Percentiles rank a stretch among this genome's conserved stretches.
Evolutionary conservation across 53 echinoderm and acorn worm species (phyloP).

Genomic region (Apostichopus leukothele): DNA sequence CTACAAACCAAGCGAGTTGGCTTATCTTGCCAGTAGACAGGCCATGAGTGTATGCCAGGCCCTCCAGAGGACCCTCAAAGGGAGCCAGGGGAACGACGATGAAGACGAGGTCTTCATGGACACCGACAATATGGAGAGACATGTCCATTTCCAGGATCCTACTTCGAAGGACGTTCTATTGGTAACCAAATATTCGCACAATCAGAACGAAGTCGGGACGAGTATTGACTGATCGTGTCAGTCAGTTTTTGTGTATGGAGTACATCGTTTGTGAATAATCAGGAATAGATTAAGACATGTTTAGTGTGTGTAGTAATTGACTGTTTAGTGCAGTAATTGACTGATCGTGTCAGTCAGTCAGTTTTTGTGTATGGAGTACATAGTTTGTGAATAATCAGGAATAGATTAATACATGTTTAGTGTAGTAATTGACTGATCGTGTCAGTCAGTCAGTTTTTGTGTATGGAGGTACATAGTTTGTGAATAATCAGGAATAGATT

Average conservation of each 20-base stretch:
- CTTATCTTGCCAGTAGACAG: slow-evolving; percentile 76
- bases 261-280: no score
- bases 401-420: no score
- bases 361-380: no score
- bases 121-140: slow-evolving; percentile 37
- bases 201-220: slow-evolving; percentile 12
- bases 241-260: no score
- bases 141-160: slow-evolving; percentile 39
- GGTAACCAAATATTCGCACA: slow-evolving; percentile 29
- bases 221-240: neutral
- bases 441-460: no score
- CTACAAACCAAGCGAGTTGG: slow-evolving; percentile 73
- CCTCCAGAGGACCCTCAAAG: slow-evolving; percentile 58
- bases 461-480: no score
- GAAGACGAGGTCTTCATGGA: neutral
- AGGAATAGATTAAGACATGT: no score
- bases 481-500: no score
- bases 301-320: no score
- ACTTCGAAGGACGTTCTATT: slow-evolving; percentile 42
- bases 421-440: no score
- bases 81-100: slow-evolving; percentile 5
- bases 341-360: neutral
- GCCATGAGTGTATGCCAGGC: slow-evolving; percentile 48
- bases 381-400: no score
- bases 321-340: neutral